Base-by-base conservation (phyloP, 2,888 invertebrate species). In the Volucella zonaria region DNA sequence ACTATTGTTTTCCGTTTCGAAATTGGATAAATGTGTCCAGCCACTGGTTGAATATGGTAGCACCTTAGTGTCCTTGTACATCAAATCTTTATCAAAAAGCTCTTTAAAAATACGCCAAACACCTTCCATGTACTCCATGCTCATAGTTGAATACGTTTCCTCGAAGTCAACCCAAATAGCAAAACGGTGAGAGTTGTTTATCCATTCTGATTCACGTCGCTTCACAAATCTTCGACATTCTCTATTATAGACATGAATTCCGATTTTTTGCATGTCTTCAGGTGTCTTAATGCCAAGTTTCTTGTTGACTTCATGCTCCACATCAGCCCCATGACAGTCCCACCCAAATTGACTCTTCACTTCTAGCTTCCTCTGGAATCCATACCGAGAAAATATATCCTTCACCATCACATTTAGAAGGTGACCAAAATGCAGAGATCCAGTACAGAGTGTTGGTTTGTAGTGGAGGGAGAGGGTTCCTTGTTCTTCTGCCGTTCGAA, bases 61-160 rank as follows among this genome's bases (percentile, higher is more conserved):
- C 31, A 99, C 97, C 93, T 98, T 98, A 42, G 97, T 97, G 49
- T 98, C 98, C 90, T 96, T 95, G 91, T 99, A 99, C 0, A 99
- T 97, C 56, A 99, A 93, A 3, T 97, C 98, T 92, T 98, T 98
- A 88, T 95, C 95, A 91, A 94, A 98, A 0, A 99, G 93, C 91
- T 99, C 96, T 89, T 96, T 96, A 91, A 99, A 99, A 8, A 98
- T 95, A 97, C 98, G 98, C 99, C 99, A 99, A 86, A 99, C 95
- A 14, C 96, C 95, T 92, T 99, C 99, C 99, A 99, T 99, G 90
- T 96, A 99, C 94, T 95, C 96, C 0, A 98, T 97, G 90, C 99
- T 98, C 87, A 99, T 93, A 0, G 99, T 98, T 92, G 99, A 99
- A 93, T 99, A 99, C 91, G 98, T 98, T 92, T 98, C 97, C 89